Evolutionary conservation across 2,113 vertebrate genomes (phyloP).

Genomic region (Caloenas nicobarica): DNA sequence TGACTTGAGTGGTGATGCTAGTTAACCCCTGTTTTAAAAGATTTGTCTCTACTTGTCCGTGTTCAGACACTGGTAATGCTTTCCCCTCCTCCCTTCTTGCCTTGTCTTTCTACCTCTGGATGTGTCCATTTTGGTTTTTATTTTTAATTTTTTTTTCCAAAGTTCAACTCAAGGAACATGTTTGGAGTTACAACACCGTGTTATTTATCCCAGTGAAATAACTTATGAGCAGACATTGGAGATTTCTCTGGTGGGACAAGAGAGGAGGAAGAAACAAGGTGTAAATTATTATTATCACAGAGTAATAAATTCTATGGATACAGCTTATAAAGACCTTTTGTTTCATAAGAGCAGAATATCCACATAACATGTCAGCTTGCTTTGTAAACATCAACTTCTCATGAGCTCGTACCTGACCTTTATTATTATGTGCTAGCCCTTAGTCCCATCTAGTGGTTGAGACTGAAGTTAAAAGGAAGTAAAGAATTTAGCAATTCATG

Average conservation of each 20-base stretch:
- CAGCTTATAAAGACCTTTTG: background rate
- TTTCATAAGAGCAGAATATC: background rate
- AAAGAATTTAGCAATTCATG: background rate
- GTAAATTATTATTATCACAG: background rate
- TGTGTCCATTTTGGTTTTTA: too few relatives aligned
- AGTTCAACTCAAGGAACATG: background rate
- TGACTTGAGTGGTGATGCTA: background rate
- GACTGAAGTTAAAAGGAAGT: background rate
- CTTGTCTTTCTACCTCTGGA: background rate
- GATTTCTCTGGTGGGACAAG: background rate
- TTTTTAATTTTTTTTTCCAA: background rate
- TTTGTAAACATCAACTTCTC: background rate
- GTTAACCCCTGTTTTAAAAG: fast-evolving
- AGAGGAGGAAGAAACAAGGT: background rate
- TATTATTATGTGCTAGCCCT: background rate
- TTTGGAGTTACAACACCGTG: background rate
- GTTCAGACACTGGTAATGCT: background rate
- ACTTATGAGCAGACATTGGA: background rate
- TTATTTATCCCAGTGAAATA: background rate
- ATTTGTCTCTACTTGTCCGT: background rate
- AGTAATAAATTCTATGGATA: background rate
- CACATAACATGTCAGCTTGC: background rate
- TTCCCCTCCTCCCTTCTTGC: background rate
- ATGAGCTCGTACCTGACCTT: background rate
- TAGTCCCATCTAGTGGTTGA: conserved; percentile 39